A percentile compares a stretch with the other conserved stretches of the same genome.
These are phyloP conservation scores for Nixonia krombeini DNA, from an alignment of 1,140 invertebrate species.

Conservation along the genomic window DNA sequence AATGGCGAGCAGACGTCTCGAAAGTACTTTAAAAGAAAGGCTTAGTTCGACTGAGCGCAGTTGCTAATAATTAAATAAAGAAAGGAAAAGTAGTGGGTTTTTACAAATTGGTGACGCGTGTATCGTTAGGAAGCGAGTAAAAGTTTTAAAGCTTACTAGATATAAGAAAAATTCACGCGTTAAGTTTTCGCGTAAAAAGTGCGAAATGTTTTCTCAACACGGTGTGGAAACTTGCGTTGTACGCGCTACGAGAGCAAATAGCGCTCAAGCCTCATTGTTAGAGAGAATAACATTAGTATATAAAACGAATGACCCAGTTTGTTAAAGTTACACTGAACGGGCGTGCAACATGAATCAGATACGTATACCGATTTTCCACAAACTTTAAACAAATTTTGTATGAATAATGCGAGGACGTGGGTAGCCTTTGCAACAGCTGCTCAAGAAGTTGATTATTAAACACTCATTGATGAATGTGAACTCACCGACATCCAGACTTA, in stretches of 20 bases:
- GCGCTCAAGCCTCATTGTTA: conserved; percentile 45
- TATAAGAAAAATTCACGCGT: too few relatives aligned
- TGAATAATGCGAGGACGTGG: not conserved
- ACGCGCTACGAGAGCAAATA: conserved; percentile 36
- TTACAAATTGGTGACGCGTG: too few relatives aligned
- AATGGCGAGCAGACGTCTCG: too few relatives aligned
- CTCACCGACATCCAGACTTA: conserved; percentile 8
- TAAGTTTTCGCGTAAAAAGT: too few relatives aligned
- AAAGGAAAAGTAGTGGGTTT: too few relatives aligned
- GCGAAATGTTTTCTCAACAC: too few relatives aligned
- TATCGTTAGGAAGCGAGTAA: too few relatives aligned
- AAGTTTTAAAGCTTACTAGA: too few relatives aligned
- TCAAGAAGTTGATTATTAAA: conserved; percentile 8
- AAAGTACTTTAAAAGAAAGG: too few relatives aligned
- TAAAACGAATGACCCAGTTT: conserved; percentile 59
- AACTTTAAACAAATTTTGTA: conserved; percentile 16
- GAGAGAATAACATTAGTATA: conserved; percentile 51
- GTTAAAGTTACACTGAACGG: conserved; percentile 38
- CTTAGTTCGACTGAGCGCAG: too few relatives aligned
- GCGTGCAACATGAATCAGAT: conserved; percentile 33
- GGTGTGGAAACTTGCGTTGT: conserved; percentile 39
- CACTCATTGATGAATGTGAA: conserved; percentile 26
- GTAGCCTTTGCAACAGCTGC: conserved; percentile 23
- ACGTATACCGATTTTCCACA: conserved; percentile 24
- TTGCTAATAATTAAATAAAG: too few relatives aligned